These are phyloP conservation scores for Sweltsa coloradensis DNA, from an alignment of 1,140 invertebrate genomes.

Conservation along the genomic window DNA sequence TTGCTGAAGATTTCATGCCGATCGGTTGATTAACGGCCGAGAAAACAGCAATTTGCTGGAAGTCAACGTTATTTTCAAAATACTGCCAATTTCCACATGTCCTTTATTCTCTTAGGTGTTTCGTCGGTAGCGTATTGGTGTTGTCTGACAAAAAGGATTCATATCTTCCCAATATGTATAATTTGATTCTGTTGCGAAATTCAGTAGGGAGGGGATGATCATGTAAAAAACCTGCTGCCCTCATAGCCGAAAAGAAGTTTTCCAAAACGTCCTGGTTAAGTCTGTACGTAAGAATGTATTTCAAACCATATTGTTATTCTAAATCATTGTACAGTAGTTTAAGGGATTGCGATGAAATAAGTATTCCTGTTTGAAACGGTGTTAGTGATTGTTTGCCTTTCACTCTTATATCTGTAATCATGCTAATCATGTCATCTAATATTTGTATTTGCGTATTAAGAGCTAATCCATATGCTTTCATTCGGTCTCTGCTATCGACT, in stretches of 20 bases:
- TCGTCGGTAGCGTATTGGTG: too few relatives aligned
- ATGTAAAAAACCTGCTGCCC: constrained; percentile 8
- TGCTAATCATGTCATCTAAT: constrained; percentile 1
- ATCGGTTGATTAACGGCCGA: too few relatives aligned
- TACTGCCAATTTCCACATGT: too few relatives aligned
- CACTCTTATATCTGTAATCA: not conserved
- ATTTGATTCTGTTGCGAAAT: constrained; percentile 18
- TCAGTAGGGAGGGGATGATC: constrained; percentile 20
- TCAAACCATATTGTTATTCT: not conserved
- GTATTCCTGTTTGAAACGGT: constrained; percentile 8
- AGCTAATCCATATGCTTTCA: not conserved
- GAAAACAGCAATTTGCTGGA: too few relatives aligned
- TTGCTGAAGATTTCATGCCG: too few relatives aligned
- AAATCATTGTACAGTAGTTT: constrained; percentile 14
- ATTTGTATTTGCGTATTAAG: constrained; percentile 4
- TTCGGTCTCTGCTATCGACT: too few relatives aligned
- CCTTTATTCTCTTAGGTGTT: too few relatives aligned
- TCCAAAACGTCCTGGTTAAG: constrained; percentile 10
- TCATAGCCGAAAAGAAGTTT: constrained; percentile 7
- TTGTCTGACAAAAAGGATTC: too few relatives aligned
- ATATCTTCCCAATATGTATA: constrained; percentile 19
- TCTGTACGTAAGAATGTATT: constrained; percentile 9
- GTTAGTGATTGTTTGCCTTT: constrained; percentile 1
- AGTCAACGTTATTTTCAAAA: too few relatives aligned
- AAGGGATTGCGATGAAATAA: constrained; percentile 19